Percentiles rank a stretch among this genome's conserved stretches.
These are phyloP conservation scores for Magallana nippona DNA, from an alignment of 2,888 invertebrate species.

Conservation along the genomic window DNA sequence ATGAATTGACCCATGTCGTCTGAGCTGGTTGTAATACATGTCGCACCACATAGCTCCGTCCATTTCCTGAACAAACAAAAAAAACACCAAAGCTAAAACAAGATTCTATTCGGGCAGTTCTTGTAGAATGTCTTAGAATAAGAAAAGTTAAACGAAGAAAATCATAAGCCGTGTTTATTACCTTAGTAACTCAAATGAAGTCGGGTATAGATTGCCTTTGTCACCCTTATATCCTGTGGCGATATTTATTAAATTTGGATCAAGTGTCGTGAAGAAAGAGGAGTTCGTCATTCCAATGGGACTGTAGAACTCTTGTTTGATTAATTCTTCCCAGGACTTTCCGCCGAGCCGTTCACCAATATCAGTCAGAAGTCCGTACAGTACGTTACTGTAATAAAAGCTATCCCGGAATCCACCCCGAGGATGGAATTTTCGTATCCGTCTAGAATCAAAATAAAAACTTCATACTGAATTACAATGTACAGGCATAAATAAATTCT, in stretches of 20 bases:
- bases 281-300: conserved; percentile 73
- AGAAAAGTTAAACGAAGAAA: too few species aligned
- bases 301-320: conserved; percentile 65
- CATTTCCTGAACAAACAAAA: conserved; percentile 59
- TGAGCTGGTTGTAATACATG: conserved; percentile 71
- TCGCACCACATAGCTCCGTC: conserved; percentile 72
- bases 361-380: conserved; percentile 74
- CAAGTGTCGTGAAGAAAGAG: conserved; percentile 66
- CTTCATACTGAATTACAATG: background rate
- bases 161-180: conserved; percentile 27
- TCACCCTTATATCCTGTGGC: conserved; percentile 65
- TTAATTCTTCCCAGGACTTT: conserved; percentile 72
- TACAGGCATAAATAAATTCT: too few species aligned
- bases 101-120: too few species aligned
- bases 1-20: conserved; percentile 76
- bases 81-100: too few species aligned
- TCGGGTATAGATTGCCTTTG: conserved; percentile 52
- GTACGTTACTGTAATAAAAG: conserved; percentile 73
- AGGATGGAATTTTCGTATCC: conserved; percentile 57
- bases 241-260: conserved; percentile 56
- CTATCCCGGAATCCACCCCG: conserved; percentile 68
- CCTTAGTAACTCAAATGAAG: conserved; percentile 58
- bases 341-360: conserved; percentile 70
- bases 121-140: too few species aligned
- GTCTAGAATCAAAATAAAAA: conserved; percentile 51